Percentiles rank a stretch among this genome's conserved stretches.
Conservation (phyloP, 2,113 vertebrate genomes). For the Leptobrachium leishanense region DNA sequence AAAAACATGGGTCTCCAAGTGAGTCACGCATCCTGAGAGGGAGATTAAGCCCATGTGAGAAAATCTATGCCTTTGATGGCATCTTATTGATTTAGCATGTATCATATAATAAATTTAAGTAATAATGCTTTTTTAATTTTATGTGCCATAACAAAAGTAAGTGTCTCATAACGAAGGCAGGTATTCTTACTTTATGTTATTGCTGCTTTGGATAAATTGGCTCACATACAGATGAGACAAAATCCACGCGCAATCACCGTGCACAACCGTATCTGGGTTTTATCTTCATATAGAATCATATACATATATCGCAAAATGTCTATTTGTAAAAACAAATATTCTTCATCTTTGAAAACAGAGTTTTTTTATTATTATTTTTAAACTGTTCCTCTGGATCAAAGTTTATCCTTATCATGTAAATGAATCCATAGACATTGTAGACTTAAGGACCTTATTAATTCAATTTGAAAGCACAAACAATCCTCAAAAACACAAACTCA, state of each 20-base stretch:
- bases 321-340: slow-evolving; percentile 34
- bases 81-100: slow-evolving; percentile 22
- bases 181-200: too few species aligned
- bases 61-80: slow-evolving; percentile 32
- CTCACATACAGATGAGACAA: too few species aligned
- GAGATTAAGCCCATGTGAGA: slow-evolving; percentile 31
- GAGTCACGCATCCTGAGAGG: slow-evolving; percentile 43
- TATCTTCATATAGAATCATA: neutral
- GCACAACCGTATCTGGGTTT: too few species aligned
- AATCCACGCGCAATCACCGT: too few species aligned
- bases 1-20: slow-evolving; percentile 48
- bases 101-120: slow-evolving; percentile 17
- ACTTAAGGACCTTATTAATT: slow-evolving; percentile 50
- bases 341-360: slow-evolving; percentile 10
- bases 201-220: too few species aligned
- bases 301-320: slow-evolving; percentile 5
- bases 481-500: slow-evolving; percentile 50
- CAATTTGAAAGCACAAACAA: slow-evolving; percentile 48
- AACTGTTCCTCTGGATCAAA: slow-evolving; percentile 32
- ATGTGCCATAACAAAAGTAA: too few species aligned
- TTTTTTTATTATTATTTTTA: slow-evolving; percentile 19
- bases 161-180: too few species aligned
- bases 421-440: slow-evolving; percentile 47
- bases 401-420: slow-evolving; percentile 46
- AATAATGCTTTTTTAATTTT: neutral